phyloP scores from a whole-genome alignment of 2,113 vertebrate genomes.

The Odontophorus gujanensis region DNA sequence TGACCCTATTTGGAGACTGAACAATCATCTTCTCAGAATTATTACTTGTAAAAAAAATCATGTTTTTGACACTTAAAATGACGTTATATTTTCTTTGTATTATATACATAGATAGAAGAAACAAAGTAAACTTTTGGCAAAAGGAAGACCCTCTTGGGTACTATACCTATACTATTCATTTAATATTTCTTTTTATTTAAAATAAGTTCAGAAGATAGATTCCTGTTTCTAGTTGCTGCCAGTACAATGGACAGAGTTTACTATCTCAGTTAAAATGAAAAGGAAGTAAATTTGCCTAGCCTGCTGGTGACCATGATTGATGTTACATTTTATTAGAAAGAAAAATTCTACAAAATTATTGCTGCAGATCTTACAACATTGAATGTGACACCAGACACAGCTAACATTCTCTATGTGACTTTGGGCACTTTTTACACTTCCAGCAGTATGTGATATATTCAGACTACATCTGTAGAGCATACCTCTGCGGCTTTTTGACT shows the following conservation, averaged over 20 bases:
- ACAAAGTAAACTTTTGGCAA: neutral
- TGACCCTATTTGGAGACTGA: conserved; percentile 48
- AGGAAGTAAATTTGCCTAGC: neutral
- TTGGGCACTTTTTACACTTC: neutral
- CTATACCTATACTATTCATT: neutral
- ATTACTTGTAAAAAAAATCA: neutral
- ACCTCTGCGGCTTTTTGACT: neutral
- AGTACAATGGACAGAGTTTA: neutral
- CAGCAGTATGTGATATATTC: neutral
- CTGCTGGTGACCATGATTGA: neutral
- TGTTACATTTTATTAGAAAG: neutral
- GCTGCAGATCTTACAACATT: neutral
- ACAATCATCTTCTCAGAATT: neutral
- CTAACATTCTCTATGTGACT: neutral
- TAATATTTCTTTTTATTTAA: neutral
- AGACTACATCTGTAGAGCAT: neutral
- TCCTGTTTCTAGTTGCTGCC: neutral
- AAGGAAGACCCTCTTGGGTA: neutral
- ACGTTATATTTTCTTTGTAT: neutral
- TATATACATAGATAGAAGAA: neutral
- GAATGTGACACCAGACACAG: neutral
- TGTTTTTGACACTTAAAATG: neutral
- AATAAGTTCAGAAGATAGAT: neutral
- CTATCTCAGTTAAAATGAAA: neutral
- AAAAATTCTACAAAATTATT: neutral